Evolutionary conservation across 2,113 vertebrate species (phyloP).

Genomic region (Labrus mixtus): DNA sequence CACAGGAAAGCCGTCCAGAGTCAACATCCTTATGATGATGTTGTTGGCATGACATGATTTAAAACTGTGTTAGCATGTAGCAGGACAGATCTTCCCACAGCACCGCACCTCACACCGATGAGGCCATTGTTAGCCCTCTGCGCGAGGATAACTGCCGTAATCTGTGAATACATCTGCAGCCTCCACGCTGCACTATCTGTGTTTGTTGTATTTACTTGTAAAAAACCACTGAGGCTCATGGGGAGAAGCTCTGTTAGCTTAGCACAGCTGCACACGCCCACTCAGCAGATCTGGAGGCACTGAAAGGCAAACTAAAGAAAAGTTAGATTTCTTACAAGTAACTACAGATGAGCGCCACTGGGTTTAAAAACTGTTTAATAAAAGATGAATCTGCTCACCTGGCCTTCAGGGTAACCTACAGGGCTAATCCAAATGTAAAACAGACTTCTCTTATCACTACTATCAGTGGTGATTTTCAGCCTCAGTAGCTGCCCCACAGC

Average conservation of each 20-base stretch:
- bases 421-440: conserved; percentile 5
- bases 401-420: conserved; percentile 8
- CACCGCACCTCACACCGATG: conserved; percentile 39
- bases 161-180: conserved; percentile 48
- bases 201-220: conserved; percentile 46
- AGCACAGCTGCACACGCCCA: conserved; percentile 57
- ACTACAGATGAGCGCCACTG: background rate
- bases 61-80: conserved; percentile 72
- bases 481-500: conserved; percentile 28
- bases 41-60: conserved; percentile 58
- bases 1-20: conserved; percentile 55
- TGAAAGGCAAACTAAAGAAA: conserved; percentile 2
- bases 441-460: conserved; percentile 10
- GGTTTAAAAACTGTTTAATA: background rate
- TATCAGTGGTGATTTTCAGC: conserved; percentile 58
- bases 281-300: conserved; percentile 21
- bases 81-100: conserved; percentile 42
- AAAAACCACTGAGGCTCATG: conserved; percentile 45
- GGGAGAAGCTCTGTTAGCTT: conserved; percentile 46
- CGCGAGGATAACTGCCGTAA: conserved; percentile 44
- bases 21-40: conserved; percentile 71
- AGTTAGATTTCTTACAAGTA: conserved; percentile 10
- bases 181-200: conserved; percentile 30
- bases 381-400: background rate
- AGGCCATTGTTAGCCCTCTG: conserved; percentile 49